Percentiles rank a stretch among this genome's conserved stretches.
Conservation (phyloP, 2,888 invertebrate genomes). For the Adelphocoris suturalis region DNA sequence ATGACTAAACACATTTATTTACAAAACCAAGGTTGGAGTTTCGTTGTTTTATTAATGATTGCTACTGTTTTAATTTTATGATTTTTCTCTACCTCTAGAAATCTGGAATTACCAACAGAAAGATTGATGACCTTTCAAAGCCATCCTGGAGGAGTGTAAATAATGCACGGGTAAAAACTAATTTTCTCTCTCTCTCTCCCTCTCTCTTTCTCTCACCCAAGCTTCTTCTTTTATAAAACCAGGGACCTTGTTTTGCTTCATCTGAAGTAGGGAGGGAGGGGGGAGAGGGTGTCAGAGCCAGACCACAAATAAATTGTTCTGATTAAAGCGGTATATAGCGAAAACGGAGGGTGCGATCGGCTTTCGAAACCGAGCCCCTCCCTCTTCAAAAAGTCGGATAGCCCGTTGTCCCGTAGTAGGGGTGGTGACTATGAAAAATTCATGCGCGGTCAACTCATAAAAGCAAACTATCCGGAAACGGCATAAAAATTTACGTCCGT, state of each 20-base stretch:
- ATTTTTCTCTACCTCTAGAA: background rate
- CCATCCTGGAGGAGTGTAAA: conserved; percentile 41
- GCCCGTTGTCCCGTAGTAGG: background rate
- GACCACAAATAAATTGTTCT: conserved; percentile 49
- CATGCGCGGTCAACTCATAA: conserved; percentile 63
- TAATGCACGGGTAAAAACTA: conserved; percentile 43
- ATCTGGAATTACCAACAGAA: background rate
- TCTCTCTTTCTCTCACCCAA: background rate
- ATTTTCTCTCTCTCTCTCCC: conserved; percentile 16
- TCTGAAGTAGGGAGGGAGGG: background rate
- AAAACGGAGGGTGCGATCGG: background rate
- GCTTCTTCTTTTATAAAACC: conserved; percentile 18
- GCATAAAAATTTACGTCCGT: conserved; percentile 62
- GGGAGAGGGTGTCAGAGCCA: conserved; percentile 5
- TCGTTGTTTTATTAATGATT: background rate
- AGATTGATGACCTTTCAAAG: conserved; percentile 55
- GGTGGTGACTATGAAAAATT: conserved; percentile 52
- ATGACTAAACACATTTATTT: no score
- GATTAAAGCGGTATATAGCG: conserved; percentile 47
- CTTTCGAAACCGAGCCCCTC: background rate
- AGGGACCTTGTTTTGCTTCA: conserved; percentile 34
- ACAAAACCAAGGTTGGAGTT: background rate
- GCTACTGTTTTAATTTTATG: background rate
- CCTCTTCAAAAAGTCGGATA: background rate
- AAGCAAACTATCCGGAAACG: conserved; percentile 67